Percentiles rank a stretch among this genome's conserved stretches.
These are phyloP conservation scores for Chiroxiphia lanceolata DNA, from an alignment of 2,797 vertebrate genomes.

Conservation along the genomic window DNA sequence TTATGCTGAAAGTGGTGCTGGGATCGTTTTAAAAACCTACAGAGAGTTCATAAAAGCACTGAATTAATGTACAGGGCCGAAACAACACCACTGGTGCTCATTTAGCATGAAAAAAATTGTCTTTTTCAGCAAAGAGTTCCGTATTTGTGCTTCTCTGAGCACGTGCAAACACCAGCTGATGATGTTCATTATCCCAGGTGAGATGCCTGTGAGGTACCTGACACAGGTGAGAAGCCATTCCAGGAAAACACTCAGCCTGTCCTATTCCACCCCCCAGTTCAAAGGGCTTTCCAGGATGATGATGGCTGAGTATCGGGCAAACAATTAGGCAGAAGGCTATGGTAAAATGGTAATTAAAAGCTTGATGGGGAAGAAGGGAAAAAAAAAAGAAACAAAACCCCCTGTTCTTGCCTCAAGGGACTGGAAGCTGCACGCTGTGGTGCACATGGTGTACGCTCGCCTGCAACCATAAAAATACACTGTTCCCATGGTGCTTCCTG, in stretches of 20 bases:
- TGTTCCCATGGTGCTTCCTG: slow-evolving; percentile 58
- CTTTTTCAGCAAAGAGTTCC: not conserved
- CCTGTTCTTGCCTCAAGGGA: slow-evolving; percentile 47
- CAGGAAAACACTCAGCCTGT: not conserved
- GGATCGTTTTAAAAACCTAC: not conserved
- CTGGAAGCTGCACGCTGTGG: slow-evolving; percentile 53
- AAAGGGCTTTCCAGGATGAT: not conserved
- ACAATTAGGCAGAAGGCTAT: not conserved
- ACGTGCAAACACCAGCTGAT: not conserved
- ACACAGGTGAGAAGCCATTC: not conserved
- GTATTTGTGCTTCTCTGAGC: not conserved
- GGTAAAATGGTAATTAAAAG: slow-evolving; percentile 17
- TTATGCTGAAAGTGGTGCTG: not conserved
- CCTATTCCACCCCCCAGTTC: not conserved
- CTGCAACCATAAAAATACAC: slow-evolving; percentile 37
- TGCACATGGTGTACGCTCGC: slow-evolving; percentile 47
- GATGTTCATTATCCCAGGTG: not conserved
- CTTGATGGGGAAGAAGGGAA: not conserved
- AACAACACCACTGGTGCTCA: not conserved
- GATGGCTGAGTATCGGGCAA: not conserved
- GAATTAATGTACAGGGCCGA: not conserved
- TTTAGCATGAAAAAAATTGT: not conserved
- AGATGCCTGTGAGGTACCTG: not conserved
- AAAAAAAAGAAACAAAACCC: not conserved
- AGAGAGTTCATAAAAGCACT: not conserved